These are phyloP conservation scores for Dicycla oo DNA, from an alignment of 2,888 invertebrate species.

Conservation along the genomic window DNA sequence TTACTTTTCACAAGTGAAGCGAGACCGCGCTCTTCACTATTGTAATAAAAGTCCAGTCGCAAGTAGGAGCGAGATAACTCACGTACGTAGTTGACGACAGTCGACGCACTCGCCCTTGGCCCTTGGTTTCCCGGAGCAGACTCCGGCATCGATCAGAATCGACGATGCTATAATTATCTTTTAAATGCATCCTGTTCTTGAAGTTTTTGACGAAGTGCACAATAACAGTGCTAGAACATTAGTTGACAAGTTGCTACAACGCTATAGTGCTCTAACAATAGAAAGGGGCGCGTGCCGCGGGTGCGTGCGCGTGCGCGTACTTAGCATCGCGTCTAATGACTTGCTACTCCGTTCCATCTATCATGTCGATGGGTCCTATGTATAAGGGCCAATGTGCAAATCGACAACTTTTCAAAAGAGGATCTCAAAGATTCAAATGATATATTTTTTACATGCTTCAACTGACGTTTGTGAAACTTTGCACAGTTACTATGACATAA, in stretches of 20 bases:
- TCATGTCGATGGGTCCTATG: neutral
- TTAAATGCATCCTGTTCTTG: neutral
- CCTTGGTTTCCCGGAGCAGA: neutral
- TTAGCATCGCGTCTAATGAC: neutral
- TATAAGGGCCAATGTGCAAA: too few species aligned
- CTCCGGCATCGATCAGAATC: neutral
- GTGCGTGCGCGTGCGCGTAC: neutral
- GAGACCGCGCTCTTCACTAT: neutral
- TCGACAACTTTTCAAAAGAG: too few species aligned
- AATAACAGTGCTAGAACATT: too few species aligned
- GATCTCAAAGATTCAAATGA: neutral
- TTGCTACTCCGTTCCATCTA: neutral
- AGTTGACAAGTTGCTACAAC: too few species aligned
- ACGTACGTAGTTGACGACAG: neutral
- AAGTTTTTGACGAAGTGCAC: neutral
- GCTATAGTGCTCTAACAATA: too few species aligned
- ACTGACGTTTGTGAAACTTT: slow-evolving; percentile 8
- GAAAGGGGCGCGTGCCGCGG: neutral
- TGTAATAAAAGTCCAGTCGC: neutral
- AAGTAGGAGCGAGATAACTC: neutral
- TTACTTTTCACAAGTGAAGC: slow-evolving; percentile 20
- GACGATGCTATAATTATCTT: neutral
- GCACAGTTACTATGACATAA: too few species aligned
- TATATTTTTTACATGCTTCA: slow-evolving; percentile 9
- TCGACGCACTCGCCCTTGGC: too few species aligned